phyloP scores from a whole-genome alignment of 2,113 vertebrate species.

The Choloepus hoffmanni region DNA sequence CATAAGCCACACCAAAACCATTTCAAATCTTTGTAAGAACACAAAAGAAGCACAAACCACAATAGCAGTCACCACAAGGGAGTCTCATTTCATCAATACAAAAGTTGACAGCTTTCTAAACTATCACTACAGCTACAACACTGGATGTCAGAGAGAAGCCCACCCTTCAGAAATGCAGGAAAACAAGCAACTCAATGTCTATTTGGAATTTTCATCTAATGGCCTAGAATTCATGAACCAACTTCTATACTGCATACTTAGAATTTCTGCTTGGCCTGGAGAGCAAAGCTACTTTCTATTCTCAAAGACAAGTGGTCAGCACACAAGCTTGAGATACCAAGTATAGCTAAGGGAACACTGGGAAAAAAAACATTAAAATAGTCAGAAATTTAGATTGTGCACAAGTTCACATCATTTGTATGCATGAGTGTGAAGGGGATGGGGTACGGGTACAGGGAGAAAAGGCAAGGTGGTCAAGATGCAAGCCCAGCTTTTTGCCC shows the following conservation, averaged over 20 bases:
- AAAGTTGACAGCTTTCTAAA: slow-evolving; percentile 58
- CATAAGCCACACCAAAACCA: slow-evolving; percentile 14
- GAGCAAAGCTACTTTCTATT: slow-evolving; percentile 17
- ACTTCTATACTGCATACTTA: background rate
- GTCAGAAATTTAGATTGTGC: background rate
- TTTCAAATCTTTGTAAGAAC: slow-evolving; percentile 24
- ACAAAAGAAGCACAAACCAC: background rate
- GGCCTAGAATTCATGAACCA: slow-evolving; percentile 12
- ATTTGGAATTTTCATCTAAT: slow-evolving; percentile 45
- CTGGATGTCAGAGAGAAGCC: background rate
- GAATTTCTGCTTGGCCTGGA: background rate
- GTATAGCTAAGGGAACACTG: background rate
- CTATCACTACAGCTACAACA: background rate
- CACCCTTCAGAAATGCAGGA: background rate
- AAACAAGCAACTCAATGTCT: background rate
- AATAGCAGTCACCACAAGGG: background rate
- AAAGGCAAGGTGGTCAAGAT: background rate
- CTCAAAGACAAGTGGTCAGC: background rate
- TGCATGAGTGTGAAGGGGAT: background rate
- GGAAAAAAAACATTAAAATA: background rate
- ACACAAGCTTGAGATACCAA: background rate
- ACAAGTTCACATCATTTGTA: background rate
- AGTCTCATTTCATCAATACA: background rate
- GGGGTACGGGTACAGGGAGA: background rate
- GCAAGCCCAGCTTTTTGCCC: slow-evolving; percentile 8